phyloP scores from a whole-genome alignment of 2,888 invertebrate species.

The Cerastis rubricosa region DNA sequence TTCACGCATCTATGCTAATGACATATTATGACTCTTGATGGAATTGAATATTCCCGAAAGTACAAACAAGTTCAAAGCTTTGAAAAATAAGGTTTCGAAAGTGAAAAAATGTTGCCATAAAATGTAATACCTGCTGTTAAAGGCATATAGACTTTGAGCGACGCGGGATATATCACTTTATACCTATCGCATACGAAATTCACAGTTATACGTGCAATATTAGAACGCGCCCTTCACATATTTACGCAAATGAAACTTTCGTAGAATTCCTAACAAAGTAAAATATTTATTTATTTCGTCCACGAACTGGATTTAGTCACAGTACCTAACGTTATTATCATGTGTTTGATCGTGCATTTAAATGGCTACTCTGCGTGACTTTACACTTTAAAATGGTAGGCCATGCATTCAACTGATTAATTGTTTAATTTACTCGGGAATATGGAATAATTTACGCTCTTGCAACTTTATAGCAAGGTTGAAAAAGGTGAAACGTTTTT shows the following conservation, averaged over 20 bases:
- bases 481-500: slow-evolving; percentile 15
- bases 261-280: slow-evolving; percentile 31
- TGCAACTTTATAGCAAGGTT: slow-evolving; percentile 38
- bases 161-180: slow-evolving; percentile 5
- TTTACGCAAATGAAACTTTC: slow-evolving; percentile 25
- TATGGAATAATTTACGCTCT: slow-evolving; percentile 55
- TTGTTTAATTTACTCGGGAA: slow-evolving; percentile 80
- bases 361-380: slow-evolving; percentile 74
- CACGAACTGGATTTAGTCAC: slow-evolving; percentile 54
- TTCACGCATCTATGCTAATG: too few species aligned
- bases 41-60: slow-evolving; percentile 1
- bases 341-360: slow-evolving; percentile 70
- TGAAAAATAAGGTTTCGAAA: slow-evolving; percentile 17
- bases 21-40: too few species aligned
- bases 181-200: slow-evolving; percentile 19
- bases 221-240: slow-evolving; percentile 13
- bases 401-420: slow-evolving; percentile 81
- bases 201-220: slow-evolving; percentile 31
- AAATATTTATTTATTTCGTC: slow-evolving; percentile 41
- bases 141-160: neutral
- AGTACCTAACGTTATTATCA: slow-evolving; percentile 51
- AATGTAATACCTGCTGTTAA: neutral
- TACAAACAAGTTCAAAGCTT: slow-evolving; percentile 9
- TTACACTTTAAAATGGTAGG: slow-evolving; percentile 66
- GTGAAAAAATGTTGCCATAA: slow-evolving; percentile 11